Conservation (phyloP, 2,113 vertebrate genomes). For the Riparia riparia region DNA sequence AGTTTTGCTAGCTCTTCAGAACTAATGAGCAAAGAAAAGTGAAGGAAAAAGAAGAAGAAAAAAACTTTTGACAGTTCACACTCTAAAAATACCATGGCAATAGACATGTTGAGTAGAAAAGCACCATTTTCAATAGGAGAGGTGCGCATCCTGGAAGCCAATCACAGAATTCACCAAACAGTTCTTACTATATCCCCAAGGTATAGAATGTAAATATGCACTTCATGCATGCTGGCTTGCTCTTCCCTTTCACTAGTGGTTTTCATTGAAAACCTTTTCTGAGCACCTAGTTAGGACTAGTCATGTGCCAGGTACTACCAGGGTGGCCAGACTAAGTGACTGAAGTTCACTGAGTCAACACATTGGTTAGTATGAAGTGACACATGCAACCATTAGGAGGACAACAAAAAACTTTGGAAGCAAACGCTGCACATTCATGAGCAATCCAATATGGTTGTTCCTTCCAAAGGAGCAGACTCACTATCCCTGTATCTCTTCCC, state of each 20-base stretch:
- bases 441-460: not conserved
- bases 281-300: not conserved
- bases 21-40: slow-evolving; percentile 44
- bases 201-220: not conserved
- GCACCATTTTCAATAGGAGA: not conserved
- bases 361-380: not conserved
- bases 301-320: not conserved
- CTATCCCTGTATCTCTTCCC: not conserved
- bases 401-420: not conserved
- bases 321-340: not conserved
- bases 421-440: not conserved
- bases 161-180: not conserved
- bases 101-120: not conserved
- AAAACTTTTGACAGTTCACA: slow-evolving; percentile 20
- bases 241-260: not conserved
- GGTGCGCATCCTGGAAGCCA: not conserved
- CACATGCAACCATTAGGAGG: not conserved
- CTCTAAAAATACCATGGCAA: slow-evolving; percentile 48
- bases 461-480: not conserved
- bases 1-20: slow-evolving; percentile 52
- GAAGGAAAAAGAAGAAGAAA: not conserved
- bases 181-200: not conserved
- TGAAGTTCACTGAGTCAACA: not conserved
- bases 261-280: not conserved
- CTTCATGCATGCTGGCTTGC: not conserved